phyloP scores from a whole-genome alignment of 1,140 invertebrate genomes.

The Drosophila nannoptera region DNA sequence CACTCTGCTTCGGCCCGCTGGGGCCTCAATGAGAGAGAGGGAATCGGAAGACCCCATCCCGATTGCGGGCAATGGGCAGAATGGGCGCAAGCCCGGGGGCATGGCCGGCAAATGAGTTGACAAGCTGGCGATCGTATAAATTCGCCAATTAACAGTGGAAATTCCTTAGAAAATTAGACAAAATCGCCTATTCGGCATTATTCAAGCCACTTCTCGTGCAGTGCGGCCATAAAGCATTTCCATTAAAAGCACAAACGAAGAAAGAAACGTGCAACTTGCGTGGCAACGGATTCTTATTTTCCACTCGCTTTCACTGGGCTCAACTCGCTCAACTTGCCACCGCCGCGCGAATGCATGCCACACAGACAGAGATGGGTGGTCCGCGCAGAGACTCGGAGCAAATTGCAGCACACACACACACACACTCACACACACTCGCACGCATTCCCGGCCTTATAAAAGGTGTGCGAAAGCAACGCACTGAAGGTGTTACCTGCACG shows the following conservation, averaged over 20 bases:
- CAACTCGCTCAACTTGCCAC: neutral
- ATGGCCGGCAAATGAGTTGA: constrained; percentile 62
- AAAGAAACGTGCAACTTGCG: constrained; percentile 33
- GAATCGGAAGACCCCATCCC: neutral
- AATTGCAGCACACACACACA: constrained; percentile 53
- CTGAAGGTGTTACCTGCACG: constrained; percentile 76
- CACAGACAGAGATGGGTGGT: constrained; percentile 55
- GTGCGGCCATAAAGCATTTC: constrained; percentile 61
- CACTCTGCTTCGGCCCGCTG: no score
- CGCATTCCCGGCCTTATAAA: constrained; percentile 2
- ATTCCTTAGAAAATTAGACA: neutral
- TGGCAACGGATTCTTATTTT: constrained; percentile 36
- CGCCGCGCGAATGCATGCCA: constrained; percentile 5
- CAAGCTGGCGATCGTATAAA: constrained; percentile 69
- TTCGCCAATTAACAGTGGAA: constrained; percentile 70
- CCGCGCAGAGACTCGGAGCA: constrained; percentile 56
- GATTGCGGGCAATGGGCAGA: neutral
- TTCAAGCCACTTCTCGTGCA: constrained; percentile 60
- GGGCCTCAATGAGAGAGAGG: no score
- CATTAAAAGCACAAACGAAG: constrained; percentile 27
- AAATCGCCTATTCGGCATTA: constrained; percentile 65
- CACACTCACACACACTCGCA: constrained; percentile 2
- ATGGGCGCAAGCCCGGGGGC: constrained; percentile 22
- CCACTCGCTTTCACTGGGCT: constrained; percentile 51
- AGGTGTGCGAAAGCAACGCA: constrained; percentile 73